A percentile compares a stretch with the other conserved stretches of the same genome.
Evolutionary conservation across 2,888 invertebrate genomes (phyloP).

Genomic region (Zeuzera pyrina): DNA sequence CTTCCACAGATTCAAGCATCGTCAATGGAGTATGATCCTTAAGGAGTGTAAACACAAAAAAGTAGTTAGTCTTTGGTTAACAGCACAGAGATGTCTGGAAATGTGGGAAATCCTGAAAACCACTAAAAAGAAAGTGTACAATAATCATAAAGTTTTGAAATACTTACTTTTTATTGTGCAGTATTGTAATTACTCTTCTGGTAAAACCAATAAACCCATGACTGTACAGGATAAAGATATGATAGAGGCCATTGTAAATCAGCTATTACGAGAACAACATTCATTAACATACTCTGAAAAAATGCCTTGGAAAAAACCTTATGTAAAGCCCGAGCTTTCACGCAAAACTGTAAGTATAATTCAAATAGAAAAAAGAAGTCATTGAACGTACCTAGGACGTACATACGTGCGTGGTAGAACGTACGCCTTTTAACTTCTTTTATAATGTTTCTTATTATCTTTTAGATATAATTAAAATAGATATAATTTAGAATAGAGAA

Average conservation of each 20-base stretch:
- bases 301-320: conserved; percentile 25
- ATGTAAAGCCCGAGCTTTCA: conserved; percentile 40
- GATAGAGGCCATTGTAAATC: conserved; percentile 32
- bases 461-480: too few relatives aligned
- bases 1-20: conserved; percentile 38
- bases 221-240: conserved; percentile 30
- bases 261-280: conserved; percentile 30
- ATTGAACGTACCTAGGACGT: too few relatives aligned
- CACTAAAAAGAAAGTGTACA: conserved; percentile 29
- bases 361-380: too few relatives aligned
- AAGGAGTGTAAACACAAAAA: conserved; percentile 38
- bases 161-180: conserved; percentile 41
- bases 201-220: conserved; percentile 13
- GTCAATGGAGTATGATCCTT: conserved; percentile 51
- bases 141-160: conserved; percentile 31
- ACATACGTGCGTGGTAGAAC: too few relatives aligned
- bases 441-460: too few relatives aligned
- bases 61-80: conserved; percentile 39
- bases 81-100: conserved; percentile 37
- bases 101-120: conserved; percentile 45
- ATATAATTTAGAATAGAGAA: too few relatives aligned
- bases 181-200: conserved; percentile 26
- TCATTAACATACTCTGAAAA: conserved; percentile 16
- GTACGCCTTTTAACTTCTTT: too few relatives aligned
- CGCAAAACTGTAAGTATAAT: conserved; percentile 20